These are phyloP conservation scores for Drosophila borealis DNA, from an alignment of 2,888 invertebrate species.

Conservation along the genomic window DNA sequence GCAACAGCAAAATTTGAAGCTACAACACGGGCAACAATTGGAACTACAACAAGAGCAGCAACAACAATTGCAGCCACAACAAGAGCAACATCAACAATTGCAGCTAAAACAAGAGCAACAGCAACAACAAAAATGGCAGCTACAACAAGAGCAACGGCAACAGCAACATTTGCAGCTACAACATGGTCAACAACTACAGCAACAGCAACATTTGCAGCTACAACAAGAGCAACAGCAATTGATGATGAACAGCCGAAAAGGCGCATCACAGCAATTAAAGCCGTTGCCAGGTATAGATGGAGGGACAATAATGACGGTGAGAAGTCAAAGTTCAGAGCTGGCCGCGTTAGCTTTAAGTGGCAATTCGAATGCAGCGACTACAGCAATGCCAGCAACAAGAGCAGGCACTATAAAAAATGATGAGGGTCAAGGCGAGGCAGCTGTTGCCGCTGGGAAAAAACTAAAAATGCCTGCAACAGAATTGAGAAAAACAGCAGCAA, in stretches of 20 bases:
- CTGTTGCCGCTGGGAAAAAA: conserved; percentile 8
- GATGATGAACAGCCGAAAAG: conserved; percentile 3
- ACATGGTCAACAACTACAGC: conserved; percentile 1
- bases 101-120: conserved; percentile 18
- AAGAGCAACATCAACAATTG: conserved; percentile 7
- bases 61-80: too few relatives aligned
- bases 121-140: conserved; percentile 13
- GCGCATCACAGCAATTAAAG: conserved; percentile 47
- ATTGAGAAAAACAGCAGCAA: neutral
- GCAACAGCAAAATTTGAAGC: too few relatives aligned
- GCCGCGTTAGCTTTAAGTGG: conserved; percentile 7
- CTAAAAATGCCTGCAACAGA: neutral
- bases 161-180: conserved; percentile 5
- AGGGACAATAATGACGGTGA: neutral
- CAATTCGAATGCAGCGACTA: conserved; percentile 45
- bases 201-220: conserved; percentile 13
- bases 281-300: conserved; percentile 27
- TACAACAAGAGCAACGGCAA: conserved; percentile 10
- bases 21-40: too few relatives aligned
- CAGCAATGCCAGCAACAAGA: conserved; percentile 3
- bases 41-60: too few relatives aligned
- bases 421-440: conserved; percentile 9
- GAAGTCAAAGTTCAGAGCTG: conserved; percentile 1
- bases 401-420: conserved; percentile 14
- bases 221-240: conserved; percentile 6